Percentiles rank a stretch among this genome's conserved stretches.
Evolutionary conservation across 2,888 invertebrate genomes (phyloP).

Genomic region (Dynastes grantii): DNA sequence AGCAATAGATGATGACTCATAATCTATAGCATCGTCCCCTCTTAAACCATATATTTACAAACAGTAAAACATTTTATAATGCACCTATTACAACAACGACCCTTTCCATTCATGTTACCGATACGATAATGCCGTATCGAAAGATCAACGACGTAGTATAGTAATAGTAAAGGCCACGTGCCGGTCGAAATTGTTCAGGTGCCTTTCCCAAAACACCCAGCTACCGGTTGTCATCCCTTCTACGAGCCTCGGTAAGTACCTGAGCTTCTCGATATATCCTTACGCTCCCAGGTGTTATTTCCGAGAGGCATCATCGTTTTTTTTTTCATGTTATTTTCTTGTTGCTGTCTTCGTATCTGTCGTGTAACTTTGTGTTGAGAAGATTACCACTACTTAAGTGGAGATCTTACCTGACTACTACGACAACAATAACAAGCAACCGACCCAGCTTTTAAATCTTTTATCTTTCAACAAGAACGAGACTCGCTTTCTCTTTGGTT

Average conservation of each 20-base stretch:
- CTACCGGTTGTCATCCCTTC: conserved; percentile 18
- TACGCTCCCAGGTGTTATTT: neutral
- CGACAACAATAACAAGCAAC: neutral
- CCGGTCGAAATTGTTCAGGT: conserved; percentile 4
- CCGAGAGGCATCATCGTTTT: neutral
- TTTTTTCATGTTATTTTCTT: neutral
- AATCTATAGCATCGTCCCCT: too few species aligned
- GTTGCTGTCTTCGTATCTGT: conserved; percentile 2
- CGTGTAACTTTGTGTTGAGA: neutral
- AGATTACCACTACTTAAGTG: conserved; percentile 11
- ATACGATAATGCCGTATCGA: too few species aligned
- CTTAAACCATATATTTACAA: too few species aligned
- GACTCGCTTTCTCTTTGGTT: neutral
- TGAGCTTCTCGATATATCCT: neutral
- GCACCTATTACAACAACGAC: too few species aligned
- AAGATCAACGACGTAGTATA: too few species aligned
- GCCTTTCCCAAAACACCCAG: neutral
- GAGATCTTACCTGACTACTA: neutral
- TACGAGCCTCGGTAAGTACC: neutral
- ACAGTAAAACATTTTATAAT: too few species aligned
- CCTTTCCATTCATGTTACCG: too few species aligned
- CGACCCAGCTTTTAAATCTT: neutral
- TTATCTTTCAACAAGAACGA: neutral
- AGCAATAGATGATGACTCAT: too few species aligned
- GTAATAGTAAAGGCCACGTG: conserved; percentile 2